Evolutionary conservation across 2,113 vertebrate genomes (phyloP), one percentile per base, ranked within the genome.

Genomic region (Psilopogon haemacephalus): DNA sequence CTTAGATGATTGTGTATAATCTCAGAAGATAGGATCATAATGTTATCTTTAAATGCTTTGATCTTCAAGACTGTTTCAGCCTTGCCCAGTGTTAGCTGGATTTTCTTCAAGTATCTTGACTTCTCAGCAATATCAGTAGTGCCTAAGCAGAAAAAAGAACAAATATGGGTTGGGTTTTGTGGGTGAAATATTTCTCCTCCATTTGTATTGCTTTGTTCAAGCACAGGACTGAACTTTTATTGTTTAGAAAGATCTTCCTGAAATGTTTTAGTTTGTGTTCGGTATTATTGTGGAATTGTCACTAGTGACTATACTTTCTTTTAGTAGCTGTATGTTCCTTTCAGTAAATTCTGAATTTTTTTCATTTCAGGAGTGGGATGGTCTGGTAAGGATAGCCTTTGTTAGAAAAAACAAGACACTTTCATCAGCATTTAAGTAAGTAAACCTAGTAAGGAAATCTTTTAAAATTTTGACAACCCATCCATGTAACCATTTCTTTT

Each of bases 351-450:
- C 26, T 85, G 69, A 64, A 24, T 50, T 69, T 86, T 86, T 90
- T 71, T 92, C 0, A 42, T 97, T 98, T 92, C 86, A 99, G 99
- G 99, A 99, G 92, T 99, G 99, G 99, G 99, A 99, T 73, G 99
- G 99, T 86, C 97, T 99, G 64, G 98, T 99, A 86, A 98, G 99
- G 97, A 99, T 99, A 93, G 98, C 99, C n/a, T 99, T 99, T 93
- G 98, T 99, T 70, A 98, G 99, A 93, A 99, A 99, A 97, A 99
- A 99, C 97, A 99, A 99, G 98, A 99, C 99, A 9, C 98, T 99
- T 5, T 98, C 94, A 46, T 98, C 99, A 82, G 97, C 97, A 67
- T 99, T 99, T 97, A 99, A 99, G 99, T 99, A 98, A 98, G 99
- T 98, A 71, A 77, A 15, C 16, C 24, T 88, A 4, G 32, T 38